Base-by-base conservation (phyloP, 1,140 invertebrate genomes). In the Pseudachorutes palmiensis region DNA sequence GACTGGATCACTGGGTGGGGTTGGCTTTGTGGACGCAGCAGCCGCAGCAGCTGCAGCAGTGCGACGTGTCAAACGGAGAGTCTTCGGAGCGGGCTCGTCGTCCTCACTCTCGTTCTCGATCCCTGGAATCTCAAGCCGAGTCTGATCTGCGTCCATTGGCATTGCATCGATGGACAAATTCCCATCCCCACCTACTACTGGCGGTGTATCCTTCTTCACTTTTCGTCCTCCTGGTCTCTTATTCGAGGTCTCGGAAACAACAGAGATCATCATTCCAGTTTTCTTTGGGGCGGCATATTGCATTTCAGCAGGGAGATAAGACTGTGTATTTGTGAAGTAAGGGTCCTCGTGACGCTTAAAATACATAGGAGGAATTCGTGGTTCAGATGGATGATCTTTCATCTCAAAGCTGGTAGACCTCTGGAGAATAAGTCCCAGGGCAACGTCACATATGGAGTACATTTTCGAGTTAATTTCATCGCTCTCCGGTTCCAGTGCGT, bases 401-500 rank as follows among this genome's bases (percentile, higher is more conserved):
- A 93, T 81, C 74, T 94, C 91, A 77, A 91, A 92, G 77, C 86
- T 91, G 29, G 85, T 86, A n/a, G 91, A 87, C 74, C 91, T 91
- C 22, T 88, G 84, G 77, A 91, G 84, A 73, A 97, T 87, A 67
- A 97, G 82, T 67, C 90, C 88, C 80, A 94, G 87, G 3, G 93
- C 90, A 64, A 97, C 81, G 82, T 98, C 95, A 82, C 94, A 97
- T 60, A 95, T 86, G 49, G 93, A 89, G 88, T 93, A 97, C 74
- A 98, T 81, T 90, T 94, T 97, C 91, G 96, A 78, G 80, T 94
- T 94, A 55, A 86, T 82, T 62, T 79, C 81, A 72, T 91, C 88
- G 76, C 94, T 89, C 24, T 88, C 87, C 58, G 89, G 86, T 66
- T 85, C 85, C n/a, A 91, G 78, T 12, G 89, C 88, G 78, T 95